Conservation (phyloP, 2,797 vertebrate species). For the Limosa lapponica region DNA sequence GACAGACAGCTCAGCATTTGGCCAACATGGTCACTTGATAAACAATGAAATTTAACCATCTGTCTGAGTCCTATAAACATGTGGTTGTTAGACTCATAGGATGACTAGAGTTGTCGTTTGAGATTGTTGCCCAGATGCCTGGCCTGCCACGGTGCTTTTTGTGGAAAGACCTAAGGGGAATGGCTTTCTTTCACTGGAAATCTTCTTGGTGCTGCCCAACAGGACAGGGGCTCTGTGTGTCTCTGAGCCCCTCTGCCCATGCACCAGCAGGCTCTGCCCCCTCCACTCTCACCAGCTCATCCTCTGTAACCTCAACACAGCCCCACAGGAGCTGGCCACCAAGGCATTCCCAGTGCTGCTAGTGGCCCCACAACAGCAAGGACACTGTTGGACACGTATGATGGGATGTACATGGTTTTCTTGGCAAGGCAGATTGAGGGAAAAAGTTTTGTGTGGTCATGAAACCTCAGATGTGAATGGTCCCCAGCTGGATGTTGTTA, state of each 20-base stretch:
- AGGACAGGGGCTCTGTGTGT: rapidly evolving
- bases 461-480: background rate
- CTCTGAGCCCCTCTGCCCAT: background rate
- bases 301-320: background rate
- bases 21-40: background rate
- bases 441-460: background rate
- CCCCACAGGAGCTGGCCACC: background rate
- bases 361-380: background rate
- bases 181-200: background rate
- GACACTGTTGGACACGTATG: background rate
- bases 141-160: background rate
- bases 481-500: background rate
- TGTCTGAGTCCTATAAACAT: background rate
- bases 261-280: rapidly evolving
- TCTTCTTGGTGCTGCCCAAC: background rate
- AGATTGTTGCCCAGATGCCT: background rate
- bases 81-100: background rate
- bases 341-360: background rate
- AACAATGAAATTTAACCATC: background rate
- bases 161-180: background rate
- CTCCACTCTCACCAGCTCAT: background rate
- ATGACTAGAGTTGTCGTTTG: background rate
- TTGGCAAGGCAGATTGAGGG: background rate
- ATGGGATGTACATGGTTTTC: background rate
- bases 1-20: background rate